Conservation (phyloP, 2,113 vertebrate genomes). For the Maccullochella peelii region DNA sequence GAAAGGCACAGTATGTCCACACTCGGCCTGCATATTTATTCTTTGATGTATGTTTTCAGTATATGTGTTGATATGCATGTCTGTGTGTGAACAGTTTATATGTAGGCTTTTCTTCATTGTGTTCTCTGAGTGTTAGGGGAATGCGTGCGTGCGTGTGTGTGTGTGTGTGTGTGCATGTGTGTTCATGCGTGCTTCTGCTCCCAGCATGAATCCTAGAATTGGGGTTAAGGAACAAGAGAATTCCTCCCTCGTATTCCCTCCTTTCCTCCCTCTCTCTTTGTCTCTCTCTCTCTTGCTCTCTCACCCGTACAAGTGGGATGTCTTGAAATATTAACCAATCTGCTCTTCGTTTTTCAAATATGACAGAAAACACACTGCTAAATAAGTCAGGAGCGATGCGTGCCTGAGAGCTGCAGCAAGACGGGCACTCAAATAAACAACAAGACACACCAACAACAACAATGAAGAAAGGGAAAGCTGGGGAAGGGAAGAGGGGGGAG, state of each 20-base stretch:
- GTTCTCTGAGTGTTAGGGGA: constrained; percentile 6
- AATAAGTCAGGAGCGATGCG: constrained; percentile 82
- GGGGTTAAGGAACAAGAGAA: constrained; percentile 84
- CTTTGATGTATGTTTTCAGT: background rate
- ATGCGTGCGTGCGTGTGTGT: background rate
- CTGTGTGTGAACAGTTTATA: constrained; percentile 30
- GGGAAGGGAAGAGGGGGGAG: background rate
- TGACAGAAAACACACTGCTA: constrained; percentile 82
- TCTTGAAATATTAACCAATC: constrained; percentile 85
- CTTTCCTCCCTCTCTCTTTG: constrained; percentile 52
- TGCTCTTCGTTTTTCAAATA: constrained; percentile 83
- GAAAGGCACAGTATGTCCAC: background rate
- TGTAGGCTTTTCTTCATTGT: constrained; percentile 25
- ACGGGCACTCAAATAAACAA: constrained; percentile 72
- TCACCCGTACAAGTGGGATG: constrained; percentile 66
- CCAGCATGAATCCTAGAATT: constrained; percentile 75
- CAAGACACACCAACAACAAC: constrained; percentile 74
- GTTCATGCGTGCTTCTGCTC: constrained; percentile 69
- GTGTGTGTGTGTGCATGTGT: constrained; percentile 33
- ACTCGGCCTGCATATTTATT: background rate
- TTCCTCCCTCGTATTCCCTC: constrained; percentile 74
- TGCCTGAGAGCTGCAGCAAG: constrained; percentile 44
- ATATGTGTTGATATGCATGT: background rate
- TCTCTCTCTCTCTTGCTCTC: constrained; percentile 28
- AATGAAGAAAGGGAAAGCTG: constrained; percentile 40